phyloP scores from a whole-genome alignment of 1,140 invertebrate species.

The Onthophagus taurus region DNA sequence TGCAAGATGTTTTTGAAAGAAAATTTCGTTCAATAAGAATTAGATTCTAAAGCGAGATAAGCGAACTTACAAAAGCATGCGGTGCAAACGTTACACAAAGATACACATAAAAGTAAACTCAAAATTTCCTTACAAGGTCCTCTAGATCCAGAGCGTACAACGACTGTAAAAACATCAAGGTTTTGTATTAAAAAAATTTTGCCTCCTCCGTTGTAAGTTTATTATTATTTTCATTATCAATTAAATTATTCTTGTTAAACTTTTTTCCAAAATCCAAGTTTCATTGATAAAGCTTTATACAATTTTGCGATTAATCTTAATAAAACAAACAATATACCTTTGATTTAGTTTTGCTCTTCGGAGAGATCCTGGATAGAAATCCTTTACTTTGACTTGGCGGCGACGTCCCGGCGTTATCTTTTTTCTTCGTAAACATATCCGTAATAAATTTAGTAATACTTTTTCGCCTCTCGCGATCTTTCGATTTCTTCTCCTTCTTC shows the following conservation, averaged over 20 bases:
- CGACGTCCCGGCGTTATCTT: slow-evolving; percentile 17
- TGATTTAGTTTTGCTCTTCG: slow-evolving; percentile 57
- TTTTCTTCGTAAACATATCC: slow-evolving; percentile 64
- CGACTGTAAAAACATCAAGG: slow-evolving; percentile 35
- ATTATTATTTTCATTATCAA: too few relatives aligned
- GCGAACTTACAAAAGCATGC: neutral
- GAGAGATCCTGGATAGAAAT: slow-evolving; percentile 51
- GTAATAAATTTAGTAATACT: slow-evolving; percentile 78
- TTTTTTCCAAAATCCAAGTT: too few relatives aligned
- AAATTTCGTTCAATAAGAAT: too few relatives aligned
- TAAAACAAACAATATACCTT: slow-evolving; percentile 45
- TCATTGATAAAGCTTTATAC: too few relatives aligned
- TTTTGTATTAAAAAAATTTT: slow-evolving; percentile 13
- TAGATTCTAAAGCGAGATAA: slow-evolving; percentile 3
- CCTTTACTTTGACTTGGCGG: slow-evolving; percentile 33
- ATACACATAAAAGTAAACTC: slow-evolving; percentile 26
- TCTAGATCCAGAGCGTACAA: slow-evolving; percentile 41
- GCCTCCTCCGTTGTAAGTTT: too few relatives aligned
- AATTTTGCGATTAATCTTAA: slow-evolving; percentile 8
- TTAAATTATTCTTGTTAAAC: too few relatives aligned
- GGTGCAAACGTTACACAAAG: slow-evolving; percentile 2
- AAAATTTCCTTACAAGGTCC: slow-evolving; percentile 39
- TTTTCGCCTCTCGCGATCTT: slow-evolving; percentile 62
- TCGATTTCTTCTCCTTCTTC: slow-evolving; percentile 34
- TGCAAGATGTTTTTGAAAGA: too few relatives aligned